Evolutionary conservation across 1,140 invertebrate genomes (phyloP), one percentile per base, ranked within the genome.

Genomic region (Asobara japonica): DNA sequence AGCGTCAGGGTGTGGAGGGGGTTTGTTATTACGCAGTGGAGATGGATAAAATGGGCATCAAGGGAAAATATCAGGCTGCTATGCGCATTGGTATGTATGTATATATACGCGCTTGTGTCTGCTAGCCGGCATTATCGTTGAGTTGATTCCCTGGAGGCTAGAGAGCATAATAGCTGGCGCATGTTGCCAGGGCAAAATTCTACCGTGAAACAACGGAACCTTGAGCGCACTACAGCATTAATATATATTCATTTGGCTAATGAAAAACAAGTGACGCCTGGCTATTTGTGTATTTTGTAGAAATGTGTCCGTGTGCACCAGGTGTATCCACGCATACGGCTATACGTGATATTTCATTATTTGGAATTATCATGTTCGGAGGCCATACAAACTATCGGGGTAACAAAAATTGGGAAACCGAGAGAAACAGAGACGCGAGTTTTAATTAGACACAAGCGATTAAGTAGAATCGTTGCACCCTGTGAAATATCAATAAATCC

Each of bases 171-270:
- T 69, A 48, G 66, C 60, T 27, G 66, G 41, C 45, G 66, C 66
- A 69, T 69, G 66, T 69, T 69, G 66, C 66, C 65, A 48, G 29
- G 38, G 38, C n/a, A 60, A 69, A 69, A 29, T 29, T 33, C 45
- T 10, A 33, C 10, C 16, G 62, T 48, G 45, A 60, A 30, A 69
- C 66, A 69, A 56, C 45, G 66, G 48, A 22, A 27, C 45, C 66
- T 69, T 69, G 66, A 69, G 66, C 66, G 45, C 29, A 36, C 29
- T 16, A 41, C 16, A 31, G 66, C 66, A 69, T 69, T 69, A 71
- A 74, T 74, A 74, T 70, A 74, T 74, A 74, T 74, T 71, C 73
- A 70, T 74, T 74, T 67, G 70, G 64, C 69, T 74, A 74, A 74
- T 74, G 68, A 70, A 74, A 74, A 74, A 74, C 73, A 74, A 74